phyloP scores from a whole-genome alignment of 2,888 invertebrate genomes.

The Gnatocerus cornutus region DNA sequence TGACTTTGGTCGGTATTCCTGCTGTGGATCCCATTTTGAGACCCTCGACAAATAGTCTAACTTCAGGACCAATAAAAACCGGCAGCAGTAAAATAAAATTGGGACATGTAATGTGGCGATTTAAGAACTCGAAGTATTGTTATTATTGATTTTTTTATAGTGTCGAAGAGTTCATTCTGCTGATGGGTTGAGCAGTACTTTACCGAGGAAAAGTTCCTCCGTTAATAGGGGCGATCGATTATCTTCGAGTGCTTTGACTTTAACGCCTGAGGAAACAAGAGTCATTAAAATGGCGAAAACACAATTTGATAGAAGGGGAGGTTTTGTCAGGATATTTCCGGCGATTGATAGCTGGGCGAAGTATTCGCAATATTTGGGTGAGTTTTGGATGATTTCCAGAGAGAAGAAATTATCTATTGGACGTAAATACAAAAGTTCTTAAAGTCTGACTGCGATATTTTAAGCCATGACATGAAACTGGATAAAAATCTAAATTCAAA shows the following conservation, averaged over 20 bases:
- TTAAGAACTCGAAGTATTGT: background rate
- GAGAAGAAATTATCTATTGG: background rate
- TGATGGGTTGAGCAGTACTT: constrained; percentile 74
- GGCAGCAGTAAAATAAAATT: constrained; percentile 64
- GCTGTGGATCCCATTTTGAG: constrained; percentile 81
- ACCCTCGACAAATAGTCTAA: constrained; percentile 58
- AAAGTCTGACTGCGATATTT: too few species aligned
- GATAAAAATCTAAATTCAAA: too few species aligned
- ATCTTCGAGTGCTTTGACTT: constrained; percentile 65
- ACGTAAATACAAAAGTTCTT: too few species aligned
- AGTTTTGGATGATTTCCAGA: constrained; percentile 25
- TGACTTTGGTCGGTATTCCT: constrained; percentile 92
- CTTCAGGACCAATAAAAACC: constrained; percentile 51
- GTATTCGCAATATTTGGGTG: constrained; percentile 85
- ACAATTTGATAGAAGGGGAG: constrained; percentile 88
- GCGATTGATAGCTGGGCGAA: constrained; percentile 90
- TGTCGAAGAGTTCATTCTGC: constrained; percentile 84
- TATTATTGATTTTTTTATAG: constrained; percentile 65
- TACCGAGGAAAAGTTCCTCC: constrained; percentile 62
- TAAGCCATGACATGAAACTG: too few species aligned
- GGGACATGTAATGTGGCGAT: constrained; percentile 62
- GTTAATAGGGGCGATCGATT: constrained; percentile 52
- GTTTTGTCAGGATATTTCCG: constrained; percentile 93
- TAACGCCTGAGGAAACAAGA: constrained; percentile 85
- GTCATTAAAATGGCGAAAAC: constrained; percentile 83